Evolutionary conservation across 1,140 invertebrate species (phyloP), one percentile per base, ranked within the genome.

Genomic region (Micrasema longulum): DNA sequence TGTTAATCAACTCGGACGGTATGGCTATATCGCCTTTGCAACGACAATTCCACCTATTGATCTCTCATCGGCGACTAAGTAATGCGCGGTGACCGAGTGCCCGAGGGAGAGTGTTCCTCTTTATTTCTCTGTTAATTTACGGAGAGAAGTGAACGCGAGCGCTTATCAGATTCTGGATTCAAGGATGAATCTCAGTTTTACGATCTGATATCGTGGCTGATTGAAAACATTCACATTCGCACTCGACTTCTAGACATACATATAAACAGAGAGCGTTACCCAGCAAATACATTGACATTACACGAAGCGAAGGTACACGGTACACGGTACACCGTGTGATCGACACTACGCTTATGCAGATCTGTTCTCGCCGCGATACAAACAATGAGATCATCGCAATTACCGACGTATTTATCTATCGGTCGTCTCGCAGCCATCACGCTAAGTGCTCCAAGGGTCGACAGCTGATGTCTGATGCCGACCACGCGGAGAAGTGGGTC

Each of bases 351-450:
- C 36, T 20, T 41, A 23, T 60, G 35, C 55, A 22, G 36, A 60
- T 41, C 55, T 16, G 31, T 1, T 23, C 16, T 60, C 35, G 10
- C 12, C 35, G 1, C 16, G 31, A 36, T 38, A 41, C 14, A 38
- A 60, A 60, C 55, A 41, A 60, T 60, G 55, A 36, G 55, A 60
- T 60, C 55, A 20, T 38, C 55, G 55, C 20, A 20, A 41, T 60
- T 7, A 18, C n/a, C 14, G 55, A n/a, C 16, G 3, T 6, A 18
- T 7, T 7, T 38, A 36, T 41, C 10, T 16, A 11, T 41, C 55
- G 14, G 14, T 41, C 55, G 14, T 38, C 35, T 2, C 31, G 18
- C 20, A 11, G 47, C 18, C 18, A 48, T 48, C 45, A 20, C 47
- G 11, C 16, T 48, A 48, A 48, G 47, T 48, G 47, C 47, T 48